Percentiles rank a stretch among this genome's conserved stretches.
phyloP scores from a whole-genome alignment of 2,888 invertebrate species.

The Mimumesa dahlbomi region DNA sequence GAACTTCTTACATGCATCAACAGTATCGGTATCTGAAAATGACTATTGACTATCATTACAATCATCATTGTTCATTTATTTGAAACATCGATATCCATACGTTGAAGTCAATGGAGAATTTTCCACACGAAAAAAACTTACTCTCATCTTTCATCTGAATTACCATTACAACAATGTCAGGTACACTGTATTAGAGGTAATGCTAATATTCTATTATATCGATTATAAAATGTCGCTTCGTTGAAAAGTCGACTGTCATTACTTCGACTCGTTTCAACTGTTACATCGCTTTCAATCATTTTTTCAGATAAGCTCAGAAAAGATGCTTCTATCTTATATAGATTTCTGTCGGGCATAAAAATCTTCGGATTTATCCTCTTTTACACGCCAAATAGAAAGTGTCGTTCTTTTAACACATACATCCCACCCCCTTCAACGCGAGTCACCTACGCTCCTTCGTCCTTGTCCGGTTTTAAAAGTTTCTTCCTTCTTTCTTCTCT shows the following conservation, averaged over 20 bases:
- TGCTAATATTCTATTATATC: no score
- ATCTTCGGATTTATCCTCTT: conserved; percentile 52
- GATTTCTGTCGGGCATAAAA: conserved; percentile 64
- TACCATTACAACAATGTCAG: no score
- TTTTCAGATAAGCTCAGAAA: conserved; percentile 71
- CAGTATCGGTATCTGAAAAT: no score
- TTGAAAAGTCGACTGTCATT: conserved; percentile 50
- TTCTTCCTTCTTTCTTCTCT: conserved; percentile 53
- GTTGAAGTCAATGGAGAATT: no score
- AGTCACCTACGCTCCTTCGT: conserved; percentile 24
- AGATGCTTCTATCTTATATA: conserved; percentile 62
- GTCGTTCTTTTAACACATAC: conserved; percentile 26
- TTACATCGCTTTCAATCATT: conserved; percentile 62
- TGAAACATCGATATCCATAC: no score
- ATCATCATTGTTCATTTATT: no score
- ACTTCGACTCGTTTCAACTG: conserved; percentile 48
- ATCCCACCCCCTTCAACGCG: conserved; percentile 41
- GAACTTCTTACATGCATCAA: no score
- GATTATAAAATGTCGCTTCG: neutral
- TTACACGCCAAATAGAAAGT: conserved; percentile 64
- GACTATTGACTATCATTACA: no score
- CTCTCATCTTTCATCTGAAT: no score
- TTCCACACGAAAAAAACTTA: no score
- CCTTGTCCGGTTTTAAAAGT: conserved; percentile 6
- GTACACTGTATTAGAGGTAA: no score